Evolutionary conservation across 2,797 vertebrate species (phyloP).

Genomic region (Crenuchus spilurus): DNA sequence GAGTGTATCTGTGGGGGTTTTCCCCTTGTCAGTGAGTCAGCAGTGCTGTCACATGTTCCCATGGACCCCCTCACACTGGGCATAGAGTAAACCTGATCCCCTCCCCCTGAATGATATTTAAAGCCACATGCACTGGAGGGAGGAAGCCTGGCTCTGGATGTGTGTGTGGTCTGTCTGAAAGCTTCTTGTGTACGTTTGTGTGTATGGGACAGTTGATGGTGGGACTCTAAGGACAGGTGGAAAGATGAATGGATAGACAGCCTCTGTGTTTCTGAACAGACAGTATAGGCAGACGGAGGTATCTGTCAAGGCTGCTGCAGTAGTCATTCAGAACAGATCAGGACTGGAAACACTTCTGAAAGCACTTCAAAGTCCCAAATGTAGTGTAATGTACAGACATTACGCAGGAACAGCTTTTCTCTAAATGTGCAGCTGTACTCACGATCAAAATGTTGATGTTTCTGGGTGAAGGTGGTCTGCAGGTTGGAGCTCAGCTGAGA

Average conservation of each 20-base stretch:
- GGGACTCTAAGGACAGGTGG: conserved; percentile 75
- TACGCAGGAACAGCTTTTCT: too few relatives aligned
- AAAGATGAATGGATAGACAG: conserved; percentile 61
- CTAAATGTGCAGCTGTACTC: too few relatives aligned
- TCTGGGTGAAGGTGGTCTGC: conserved; percentile 87
- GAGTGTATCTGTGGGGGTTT: conserved; percentile 29
- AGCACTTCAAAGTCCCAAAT: background rate
- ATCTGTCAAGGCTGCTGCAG: conserved; percentile 65
- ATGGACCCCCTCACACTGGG: conserved; percentile 61
- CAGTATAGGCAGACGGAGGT: conserved; percentile 67
- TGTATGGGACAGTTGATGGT: conserved; percentile 53
- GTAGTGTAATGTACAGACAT: background rate
- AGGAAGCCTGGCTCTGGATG: conserved; percentile 65
- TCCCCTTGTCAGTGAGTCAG: conserved; percentile 71
- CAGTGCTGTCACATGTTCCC: conserved; percentile 68
- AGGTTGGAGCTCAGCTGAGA: conserved; percentile 85
- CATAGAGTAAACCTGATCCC: conserved; percentile 68
- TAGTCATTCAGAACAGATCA: background rate
- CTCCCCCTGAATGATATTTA: conserved; percentile 62
- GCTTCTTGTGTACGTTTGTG: conserved; percentile 54
- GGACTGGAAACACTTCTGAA: background rate
- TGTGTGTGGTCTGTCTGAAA: conserved; percentile 76
- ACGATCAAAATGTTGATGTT: conserved; percentile 95
- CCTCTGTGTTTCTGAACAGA: conserved; percentile 64
- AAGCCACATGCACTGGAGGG: conserved; percentile 57